Conservation (phyloP, 2,797 vertebrate species). For the Poecile montanus region DNA sequence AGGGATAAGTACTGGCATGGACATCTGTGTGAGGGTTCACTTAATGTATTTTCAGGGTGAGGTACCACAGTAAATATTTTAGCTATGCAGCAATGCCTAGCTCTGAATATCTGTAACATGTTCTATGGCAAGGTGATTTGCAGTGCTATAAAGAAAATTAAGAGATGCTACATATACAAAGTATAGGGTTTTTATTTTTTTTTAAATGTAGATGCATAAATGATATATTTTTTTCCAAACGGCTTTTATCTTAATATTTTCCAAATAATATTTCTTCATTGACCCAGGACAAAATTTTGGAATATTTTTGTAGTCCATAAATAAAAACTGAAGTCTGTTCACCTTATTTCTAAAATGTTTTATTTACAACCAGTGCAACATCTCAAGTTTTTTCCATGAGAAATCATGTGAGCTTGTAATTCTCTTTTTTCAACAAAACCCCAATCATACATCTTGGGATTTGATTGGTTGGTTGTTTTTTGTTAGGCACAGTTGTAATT, state of each 20-base stretch:
- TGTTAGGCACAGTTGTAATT: background rate
- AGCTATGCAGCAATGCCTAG: background rate
- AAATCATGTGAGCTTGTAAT: background rate
- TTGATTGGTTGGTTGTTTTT: background rate
- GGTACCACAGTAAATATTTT: background rate
- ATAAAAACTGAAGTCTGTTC: background rate
- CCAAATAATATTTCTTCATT: background rate
- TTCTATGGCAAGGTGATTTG: background rate
- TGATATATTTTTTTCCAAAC: background rate
- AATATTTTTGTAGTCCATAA: background rate
- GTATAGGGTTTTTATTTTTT: background rate
- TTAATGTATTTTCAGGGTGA: background rate
- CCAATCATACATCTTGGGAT: background rate
- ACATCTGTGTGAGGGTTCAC: background rate
- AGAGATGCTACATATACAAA: background rate
- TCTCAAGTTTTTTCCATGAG: background rate
- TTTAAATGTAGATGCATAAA: background rate
- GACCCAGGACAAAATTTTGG: background rate
- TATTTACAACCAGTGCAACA: background rate
- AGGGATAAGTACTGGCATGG: background rate
- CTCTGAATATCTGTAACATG: background rate
- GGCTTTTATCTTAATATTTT: background rate
- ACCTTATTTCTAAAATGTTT: background rate
- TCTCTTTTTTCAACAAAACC: fast-evolving
- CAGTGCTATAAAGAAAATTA: background rate